Conservation (phyloP, 2,797 vertebrate species). For the Gymnoscopelus microlampas region DNA sequence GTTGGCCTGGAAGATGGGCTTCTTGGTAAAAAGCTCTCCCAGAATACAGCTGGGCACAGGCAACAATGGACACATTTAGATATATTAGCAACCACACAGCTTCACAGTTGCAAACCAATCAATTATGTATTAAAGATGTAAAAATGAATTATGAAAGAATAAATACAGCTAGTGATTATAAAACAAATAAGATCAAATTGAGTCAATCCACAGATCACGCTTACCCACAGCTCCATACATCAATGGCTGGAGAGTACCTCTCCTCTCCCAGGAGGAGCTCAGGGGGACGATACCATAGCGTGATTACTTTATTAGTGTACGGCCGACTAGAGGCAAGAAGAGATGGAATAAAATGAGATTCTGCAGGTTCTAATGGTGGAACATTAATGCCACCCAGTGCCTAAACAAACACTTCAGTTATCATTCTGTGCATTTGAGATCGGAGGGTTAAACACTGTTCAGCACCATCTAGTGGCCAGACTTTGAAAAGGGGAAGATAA, state of each 20-base stretch:
- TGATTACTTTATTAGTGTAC: slow-evolving; percentile 93
- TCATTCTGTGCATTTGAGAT: not conserved
- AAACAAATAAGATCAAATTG: not conserved
- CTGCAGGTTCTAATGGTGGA: not conserved
- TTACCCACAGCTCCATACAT: slow-evolving; percentile 94
- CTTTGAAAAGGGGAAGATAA: not conserved
- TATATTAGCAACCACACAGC: not conserved
- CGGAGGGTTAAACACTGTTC: not conserved
- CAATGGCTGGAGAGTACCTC: slow-evolving; percentile 89
- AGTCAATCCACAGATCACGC: slow-evolving; percentile 28
- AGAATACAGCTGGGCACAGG: slow-evolving; percentile 90
- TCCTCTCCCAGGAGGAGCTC: slow-evolving; percentile 90
- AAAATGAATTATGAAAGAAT: too few relatives aligned
- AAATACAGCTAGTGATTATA: not conserved
- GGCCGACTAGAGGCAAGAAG: slow-evolving; percentile 81
- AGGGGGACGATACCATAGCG: slow-evolving; percentile 90
- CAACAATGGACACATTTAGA: not conserved
- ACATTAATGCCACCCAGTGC: not conserved
- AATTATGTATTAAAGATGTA: not conserved
- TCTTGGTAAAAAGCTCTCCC: slow-evolving; percentile 98
- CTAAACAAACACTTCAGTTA: slow-evolving; percentile 25
- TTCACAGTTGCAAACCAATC: not conserved
- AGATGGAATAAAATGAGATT: not conserved
- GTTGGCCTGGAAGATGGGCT: slow-evolving; percentile 99
- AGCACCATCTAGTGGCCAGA: slow-evolving; percentile 62